phyloP scores from a whole-genome alignment of 2,113 vertebrate genomes.

The Sphaerodactylus townsendi region DNA sequence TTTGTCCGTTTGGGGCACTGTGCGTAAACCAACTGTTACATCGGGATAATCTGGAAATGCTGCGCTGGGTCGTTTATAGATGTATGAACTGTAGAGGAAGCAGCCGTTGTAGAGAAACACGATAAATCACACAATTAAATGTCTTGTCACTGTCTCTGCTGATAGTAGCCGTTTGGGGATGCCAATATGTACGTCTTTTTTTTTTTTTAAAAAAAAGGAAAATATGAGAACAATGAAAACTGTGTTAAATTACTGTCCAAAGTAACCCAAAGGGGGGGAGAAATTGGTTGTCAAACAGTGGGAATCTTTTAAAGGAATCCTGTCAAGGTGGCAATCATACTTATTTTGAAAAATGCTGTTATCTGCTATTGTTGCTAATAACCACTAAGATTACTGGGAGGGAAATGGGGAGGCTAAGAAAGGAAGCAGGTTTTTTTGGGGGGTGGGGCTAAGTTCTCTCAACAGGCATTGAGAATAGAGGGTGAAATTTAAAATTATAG shows the following conservation, averaged over 20 bases:
- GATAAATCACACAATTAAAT: conserved; percentile 17
- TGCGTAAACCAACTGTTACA: conserved; percentile 37
- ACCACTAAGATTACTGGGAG: neutral
- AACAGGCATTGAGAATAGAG: too few relatives aligned
- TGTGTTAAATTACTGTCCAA: neutral
- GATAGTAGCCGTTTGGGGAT: conserved; percentile 37
- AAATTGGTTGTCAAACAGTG: conserved; percentile 13
- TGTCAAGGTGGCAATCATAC: neutral
- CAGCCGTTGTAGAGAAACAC: conserved; percentile 12
- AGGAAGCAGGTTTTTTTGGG: neutral
- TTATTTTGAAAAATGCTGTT: neutral
- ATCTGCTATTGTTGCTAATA: neutral
- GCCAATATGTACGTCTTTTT: conserved; percentile 5
- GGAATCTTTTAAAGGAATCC: neutral
- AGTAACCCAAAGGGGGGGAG: neutral
- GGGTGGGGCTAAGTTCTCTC: too few relatives aligned
- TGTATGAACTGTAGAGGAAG: conserved; percentile 7
- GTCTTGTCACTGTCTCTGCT: conserved; percentile 4
- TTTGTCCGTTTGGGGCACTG: conserved; percentile 44
- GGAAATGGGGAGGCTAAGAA: neutral
- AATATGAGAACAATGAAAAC: conserved; percentile 12
- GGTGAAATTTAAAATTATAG: too few relatives aligned
- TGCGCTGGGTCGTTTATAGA: neutral
- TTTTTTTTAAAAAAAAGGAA: conserved; percentile 3
- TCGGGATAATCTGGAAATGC: conserved; percentile 18